A percentile compares a stretch with the other conserved stretches of the same genome.
Conservation (phyloP, 2,888 invertebrate genomes). For the Chalcosyrphus nemorum region DNA sequence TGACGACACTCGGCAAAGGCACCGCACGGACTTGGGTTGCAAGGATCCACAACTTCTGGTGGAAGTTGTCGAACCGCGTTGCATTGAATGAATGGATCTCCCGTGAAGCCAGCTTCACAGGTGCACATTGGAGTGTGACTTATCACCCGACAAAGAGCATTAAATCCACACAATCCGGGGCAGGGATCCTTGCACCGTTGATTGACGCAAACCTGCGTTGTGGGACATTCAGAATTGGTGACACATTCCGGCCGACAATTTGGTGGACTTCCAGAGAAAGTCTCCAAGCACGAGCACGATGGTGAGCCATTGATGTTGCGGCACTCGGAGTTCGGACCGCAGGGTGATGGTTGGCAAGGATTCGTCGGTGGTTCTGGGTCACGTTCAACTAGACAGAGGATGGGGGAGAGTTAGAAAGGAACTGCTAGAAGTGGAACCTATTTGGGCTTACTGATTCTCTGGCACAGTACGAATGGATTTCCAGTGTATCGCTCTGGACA, state of each 20-base stretch:
- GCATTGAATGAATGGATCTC: constrained; percentile 82
- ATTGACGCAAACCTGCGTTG: constrained; percentile 87
- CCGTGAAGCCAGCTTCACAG: constrained; percentile 83
- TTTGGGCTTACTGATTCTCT: constrained; percentile 82
- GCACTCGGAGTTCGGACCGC: constrained; percentile 84
- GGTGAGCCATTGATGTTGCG: constrained; percentile 84
- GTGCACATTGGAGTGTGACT: constrained; percentile 91
- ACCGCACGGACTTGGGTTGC: constrained; percentile 91
- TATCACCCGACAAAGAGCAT: constrained; percentile 88
- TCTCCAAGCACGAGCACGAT: constrained; percentile 88
- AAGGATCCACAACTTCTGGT: constrained; percentile 84
- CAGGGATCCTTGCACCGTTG: constrained; percentile 90
- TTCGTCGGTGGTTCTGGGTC: constrained; percentile 77
- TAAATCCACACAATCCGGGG: constrained; percentile 87
- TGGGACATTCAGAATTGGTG: constrained; percentile 88
- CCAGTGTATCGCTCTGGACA: constrained; percentile 88
- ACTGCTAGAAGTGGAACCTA: too few species aligned
- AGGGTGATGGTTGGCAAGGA: constrained; percentile 83
- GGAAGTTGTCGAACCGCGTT: constrained; percentile 81
- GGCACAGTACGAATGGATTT: constrained; percentile 89
- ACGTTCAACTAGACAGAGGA: constrained; percentile 77
- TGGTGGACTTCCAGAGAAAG: constrained; percentile 87
- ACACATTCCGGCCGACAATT: constrained; percentile 89
- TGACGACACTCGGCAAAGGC: constrained; percentile 88
- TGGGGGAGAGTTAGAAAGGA: not conserved